Evolutionary conservation across 2,888 invertebrate genomes (phyloP).

Genomic region (Deilephila elpenor): DNA sequence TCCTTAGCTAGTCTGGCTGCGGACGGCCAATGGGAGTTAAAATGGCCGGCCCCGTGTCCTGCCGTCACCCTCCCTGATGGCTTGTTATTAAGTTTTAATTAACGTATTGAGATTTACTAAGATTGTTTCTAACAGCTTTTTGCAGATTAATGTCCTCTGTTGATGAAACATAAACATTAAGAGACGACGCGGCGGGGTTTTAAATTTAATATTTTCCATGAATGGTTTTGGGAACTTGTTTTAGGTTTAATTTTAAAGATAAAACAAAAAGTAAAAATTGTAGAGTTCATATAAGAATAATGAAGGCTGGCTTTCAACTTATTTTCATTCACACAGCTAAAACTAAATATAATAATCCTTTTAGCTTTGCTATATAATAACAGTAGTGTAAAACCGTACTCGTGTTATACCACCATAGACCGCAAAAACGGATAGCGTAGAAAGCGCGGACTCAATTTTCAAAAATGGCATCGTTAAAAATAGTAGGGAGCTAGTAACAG

Average conservation of each 20-base stretch:
- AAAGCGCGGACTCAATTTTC: slow-evolving; percentile 63
- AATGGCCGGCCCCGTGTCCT: slow-evolving; percentile 50
- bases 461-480: slow-evolving; percentile 73
- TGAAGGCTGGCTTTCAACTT: not conserved
- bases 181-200: not conserved
- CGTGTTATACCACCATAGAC: not conserved
- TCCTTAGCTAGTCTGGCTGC: slow-evolving; percentile 63
- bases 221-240: not conserved
- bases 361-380: not conserved
- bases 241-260: not conserved
- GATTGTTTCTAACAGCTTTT: slow-evolving; percentile 33
- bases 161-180: slow-evolving; percentile 28
- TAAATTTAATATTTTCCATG: not conserved
- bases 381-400: not conserved
- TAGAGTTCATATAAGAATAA: not conserved
- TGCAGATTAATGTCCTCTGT: slow-evolving; percentile 31
- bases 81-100: slow-evolving; percentile 57
- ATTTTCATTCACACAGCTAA: not conserved
- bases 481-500: slow-evolving; percentile 67
- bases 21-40: slow-evolving; percentile 52
- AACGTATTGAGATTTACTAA: slow-evolving; percentile 46
- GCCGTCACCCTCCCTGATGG: slow-evolving; percentile 37
- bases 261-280: not conserved
- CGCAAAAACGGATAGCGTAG: slow-evolving; percentile 23
- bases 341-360: not conserved